Evolutionary conservation across 2,888 invertebrate species (phyloP).

Genomic region (Callyntrura guangdongensis): DNA sequence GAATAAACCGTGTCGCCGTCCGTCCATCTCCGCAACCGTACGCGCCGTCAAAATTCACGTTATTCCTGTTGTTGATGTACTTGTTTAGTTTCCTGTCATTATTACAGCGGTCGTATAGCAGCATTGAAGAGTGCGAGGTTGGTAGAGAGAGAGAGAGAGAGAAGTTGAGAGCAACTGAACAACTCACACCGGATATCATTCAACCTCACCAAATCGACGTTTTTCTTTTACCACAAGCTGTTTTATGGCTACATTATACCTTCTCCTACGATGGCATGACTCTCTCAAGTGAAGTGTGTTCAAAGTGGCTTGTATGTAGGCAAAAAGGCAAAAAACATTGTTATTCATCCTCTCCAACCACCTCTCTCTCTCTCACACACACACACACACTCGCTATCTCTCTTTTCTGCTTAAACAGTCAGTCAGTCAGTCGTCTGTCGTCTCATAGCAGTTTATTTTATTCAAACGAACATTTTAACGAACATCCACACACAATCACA

Average conservation of each 20-base stretch:
- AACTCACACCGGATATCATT: conserved; percentile 58
- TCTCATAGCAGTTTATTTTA: not conserved
- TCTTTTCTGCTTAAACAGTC: not conserved
- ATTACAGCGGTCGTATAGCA: not conserved
- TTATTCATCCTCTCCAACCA: conserved; percentile 9
- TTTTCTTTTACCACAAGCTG: conserved; percentile 13
- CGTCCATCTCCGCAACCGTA: not conserved
- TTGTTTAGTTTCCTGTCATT: conserved; percentile 76
- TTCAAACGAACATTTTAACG: not conserved
- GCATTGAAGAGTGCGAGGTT: not conserved
- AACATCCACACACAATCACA: no score
- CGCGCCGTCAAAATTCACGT: not conserved
- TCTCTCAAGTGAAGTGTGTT: not conserved
- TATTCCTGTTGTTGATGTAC: conserved; percentile 15
- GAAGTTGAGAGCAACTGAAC: not conserved
- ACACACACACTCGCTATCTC: not conserved
- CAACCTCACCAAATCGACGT: conserved; percentile 24
- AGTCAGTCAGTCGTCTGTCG: not conserved
- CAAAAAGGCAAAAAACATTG: not conserved
- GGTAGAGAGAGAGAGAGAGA: no score
- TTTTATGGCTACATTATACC: not conserved
- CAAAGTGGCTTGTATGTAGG: not conserved
- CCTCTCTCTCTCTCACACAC: conserved; percentile 1
- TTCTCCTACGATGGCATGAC: not conserved
- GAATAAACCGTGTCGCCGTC: conserved; percentile 39